Evolutionary conservation across 1,140 invertebrate genomes (phyloP).

Genomic region (Lordiphosa stackelbergi): DNA sequence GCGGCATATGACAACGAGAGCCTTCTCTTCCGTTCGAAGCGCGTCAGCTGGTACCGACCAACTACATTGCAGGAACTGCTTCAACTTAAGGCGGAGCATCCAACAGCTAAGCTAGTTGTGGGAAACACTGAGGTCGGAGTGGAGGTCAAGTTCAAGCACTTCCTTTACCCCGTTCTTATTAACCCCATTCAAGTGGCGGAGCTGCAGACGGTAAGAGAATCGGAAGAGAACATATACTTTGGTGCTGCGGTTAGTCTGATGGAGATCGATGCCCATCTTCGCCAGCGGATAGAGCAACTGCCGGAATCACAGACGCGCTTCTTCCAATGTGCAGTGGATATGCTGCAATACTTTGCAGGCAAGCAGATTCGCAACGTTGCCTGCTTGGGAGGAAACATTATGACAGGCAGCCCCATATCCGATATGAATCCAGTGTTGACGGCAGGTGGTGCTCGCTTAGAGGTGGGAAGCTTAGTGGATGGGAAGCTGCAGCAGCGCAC

Average conservation of each 20-base stretch:
- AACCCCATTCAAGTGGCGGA: conserved; percentile 86
- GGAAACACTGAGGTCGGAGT: conserved; percentile 97
- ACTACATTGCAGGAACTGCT: conserved; percentile 84
- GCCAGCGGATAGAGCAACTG: conserved; percentile 79
- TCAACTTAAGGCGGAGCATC: conserved; percentile 84
- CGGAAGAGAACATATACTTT: conserved; percentile 81
- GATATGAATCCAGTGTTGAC: too few species aligned
- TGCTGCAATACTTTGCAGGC: conserved; percentile 96
- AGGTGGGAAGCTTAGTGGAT: conserved; percentile 80
- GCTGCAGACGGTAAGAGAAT: conserved; percentile 80
- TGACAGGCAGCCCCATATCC: conserved; percentile 98
- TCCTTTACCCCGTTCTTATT: conserved; percentile 88
- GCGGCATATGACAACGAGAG: conserved; percentile 81
- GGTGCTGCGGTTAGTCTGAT: conserved; percentile 90
- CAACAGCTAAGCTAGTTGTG: conserved; percentile 90
- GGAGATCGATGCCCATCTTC: conserved; percentile 83
- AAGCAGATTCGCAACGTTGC: conserved; percentile 92
- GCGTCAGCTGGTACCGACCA: conserved; percentile 90
- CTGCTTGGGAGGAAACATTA: conserved; percentile 93
- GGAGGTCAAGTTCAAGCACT: conserved; percentile 94
- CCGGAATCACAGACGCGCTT: conserved; percentile 83
- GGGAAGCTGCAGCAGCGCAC: conserved; percentile 80
- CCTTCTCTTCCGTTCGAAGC: conserved; percentile 83
- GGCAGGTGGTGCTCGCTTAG: too few species aligned
- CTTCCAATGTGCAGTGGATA: conserved; percentile 86